Evolutionary conservation across 2,113 vertebrate genomes (phyloP), one percentile per base, ranked within the genome.

Genomic region (Melanostigma gelatinosum): DNA sequence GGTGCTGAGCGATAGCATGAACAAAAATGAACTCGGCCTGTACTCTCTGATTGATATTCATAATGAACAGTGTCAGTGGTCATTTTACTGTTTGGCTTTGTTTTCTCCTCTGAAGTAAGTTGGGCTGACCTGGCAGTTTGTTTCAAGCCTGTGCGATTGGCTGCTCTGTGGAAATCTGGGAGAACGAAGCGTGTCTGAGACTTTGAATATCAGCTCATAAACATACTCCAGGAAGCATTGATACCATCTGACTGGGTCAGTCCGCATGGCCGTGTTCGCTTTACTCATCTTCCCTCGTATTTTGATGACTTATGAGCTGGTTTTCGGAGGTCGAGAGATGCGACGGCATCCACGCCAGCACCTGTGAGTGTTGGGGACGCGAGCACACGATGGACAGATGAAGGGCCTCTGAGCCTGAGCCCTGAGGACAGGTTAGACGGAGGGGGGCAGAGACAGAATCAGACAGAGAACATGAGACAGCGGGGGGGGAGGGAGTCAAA

Each of bases 371-470:
- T 7, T 40, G 55, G 34, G 46, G 50, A 50, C 60, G 32, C 5
- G 8, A 58, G 71, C 63, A 79, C 22, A 29, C 72, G 87, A 89
- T 77, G 80, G 85, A 85, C 80, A 84, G 84, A 86, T 90, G 85
- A 90, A 88, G 88, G 84, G 46, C 75, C 75, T 6, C 10, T 20
- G 62, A 84, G 76, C 46, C 75, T 86, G 24, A 55, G 69, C 85
- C 85, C 85, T 3, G 52, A 88, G 78, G 87, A 90, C 77, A 75
- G 79, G 88, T 85, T 85, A 72, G 79, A 44, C 71, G 77, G 57
- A 32, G 29, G 57, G 15, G 13, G 66, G 87, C 54, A 29, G 74
- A 86, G 70, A 85, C 84, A 75, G 54, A 88, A 85, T 87, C 72
- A 79, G 77, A 88, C 76, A 70, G 75, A 80, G 71, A 38, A 60